A percentile compares a stretch with the other conserved stretches of the same genome.
These are phyloP conservation scores for Corythornis madagascariensis DNA, from an alignment of 2,113 vertebrate genomes.

Conservation along the genomic window DNA sequence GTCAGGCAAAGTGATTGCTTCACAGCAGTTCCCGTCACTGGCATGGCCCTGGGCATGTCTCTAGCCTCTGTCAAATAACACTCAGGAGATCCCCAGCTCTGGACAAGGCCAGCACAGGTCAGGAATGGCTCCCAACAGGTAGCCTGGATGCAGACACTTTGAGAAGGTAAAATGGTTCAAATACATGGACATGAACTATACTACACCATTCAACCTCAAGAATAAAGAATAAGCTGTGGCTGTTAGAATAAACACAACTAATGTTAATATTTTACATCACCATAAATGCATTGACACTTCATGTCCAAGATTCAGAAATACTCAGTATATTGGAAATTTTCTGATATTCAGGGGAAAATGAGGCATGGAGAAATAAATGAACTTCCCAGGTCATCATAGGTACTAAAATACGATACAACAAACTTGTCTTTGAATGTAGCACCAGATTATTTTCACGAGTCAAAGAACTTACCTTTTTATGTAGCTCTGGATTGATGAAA, in stretches of 20 bases:
- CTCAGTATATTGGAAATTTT: background rate
- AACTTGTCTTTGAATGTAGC: background rate
- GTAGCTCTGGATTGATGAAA: conserved; percentile 88
- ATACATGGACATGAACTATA: background rate
- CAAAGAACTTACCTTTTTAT: conserved; percentile 77
- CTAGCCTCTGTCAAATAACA: background rate
- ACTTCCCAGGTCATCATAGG: background rate
- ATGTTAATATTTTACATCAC: background rate
- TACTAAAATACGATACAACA: background rate
- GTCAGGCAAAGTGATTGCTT: background rate
- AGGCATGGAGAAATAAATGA: background rate
- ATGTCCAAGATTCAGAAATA: background rate
- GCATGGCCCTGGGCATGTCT: no score
- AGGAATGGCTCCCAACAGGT: fast-evolving
- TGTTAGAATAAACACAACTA: background rate
- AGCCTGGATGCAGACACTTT: background rate
- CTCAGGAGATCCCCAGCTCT: background rate
- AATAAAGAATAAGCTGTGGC: background rate
- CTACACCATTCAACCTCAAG: background rate
- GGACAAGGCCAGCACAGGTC: background rate
- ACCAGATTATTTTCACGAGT: fast-evolving
- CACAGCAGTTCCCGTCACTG: background rate
- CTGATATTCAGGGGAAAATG: background rate
- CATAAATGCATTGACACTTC: background rate
- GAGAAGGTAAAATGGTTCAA: background rate